These are phyloP conservation scores for Coregonus suidteri DNA, from an alignment of 2,797 vertebrate genomes.

Conservation along the genomic window DNA sequence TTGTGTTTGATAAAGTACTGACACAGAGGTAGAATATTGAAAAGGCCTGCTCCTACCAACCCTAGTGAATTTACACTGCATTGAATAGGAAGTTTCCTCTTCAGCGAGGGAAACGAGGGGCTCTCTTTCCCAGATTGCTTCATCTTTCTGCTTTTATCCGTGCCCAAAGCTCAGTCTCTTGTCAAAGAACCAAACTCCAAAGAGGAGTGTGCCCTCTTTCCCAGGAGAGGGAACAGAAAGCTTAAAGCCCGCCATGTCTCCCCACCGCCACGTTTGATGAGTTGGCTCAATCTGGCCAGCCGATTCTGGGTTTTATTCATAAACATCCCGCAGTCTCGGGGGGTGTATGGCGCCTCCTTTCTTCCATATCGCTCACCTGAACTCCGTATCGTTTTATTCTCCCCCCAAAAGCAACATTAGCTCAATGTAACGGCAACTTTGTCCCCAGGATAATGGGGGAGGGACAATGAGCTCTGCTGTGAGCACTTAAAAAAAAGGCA, in stretches of 20 bases:
- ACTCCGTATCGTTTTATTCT: slow-evolving; percentile 61
- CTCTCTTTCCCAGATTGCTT: too few relatives aligned
- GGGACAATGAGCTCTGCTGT: slow-evolving; percentile 34
- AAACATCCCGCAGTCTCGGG: slow-evolving; percentile 34
- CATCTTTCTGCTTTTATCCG: too few relatives aligned
- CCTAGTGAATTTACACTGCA: too few relatives aligned
- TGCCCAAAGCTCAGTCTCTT: too few relatives aligned
- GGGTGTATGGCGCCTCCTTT: slow-evolving; percentile 18
- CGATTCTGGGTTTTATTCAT: slow-evolving; percentile 47
- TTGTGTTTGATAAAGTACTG: too few relatives aligned
- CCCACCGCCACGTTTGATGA: slow-evolving; percentile 41
- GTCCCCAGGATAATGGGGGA: slow-evolving; percentile 63
- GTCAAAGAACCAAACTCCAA: neutral
- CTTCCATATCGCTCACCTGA: slow-evolving; percentile 55
- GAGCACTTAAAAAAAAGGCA: slow-evolving; percentile 47
- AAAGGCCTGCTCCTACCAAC: too few relatives aligned
- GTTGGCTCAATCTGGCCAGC: slow-evolving; percentile 47
- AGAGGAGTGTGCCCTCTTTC: slow-evolving; percentile 15
- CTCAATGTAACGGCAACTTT: slow-evolving; percentile 70
- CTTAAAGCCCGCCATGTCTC: slow-evolving; percentile 21
- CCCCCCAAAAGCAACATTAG: slow-evolving; percentile 60
- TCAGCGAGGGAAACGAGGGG: too few relatives aligned
- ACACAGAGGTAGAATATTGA: too few relatives aligned
- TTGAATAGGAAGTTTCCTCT: too few relatives aligned
- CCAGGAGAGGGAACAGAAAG: slow-evolving; percentile 12